A percentile compares a stretch with the other conserved stretches of the same genome.
These are phyloP conservation scores for Lates calcarifer DNA, from an alignment of 2,113 vertebrate genomes.

Conservation along the genomic window DNA sequence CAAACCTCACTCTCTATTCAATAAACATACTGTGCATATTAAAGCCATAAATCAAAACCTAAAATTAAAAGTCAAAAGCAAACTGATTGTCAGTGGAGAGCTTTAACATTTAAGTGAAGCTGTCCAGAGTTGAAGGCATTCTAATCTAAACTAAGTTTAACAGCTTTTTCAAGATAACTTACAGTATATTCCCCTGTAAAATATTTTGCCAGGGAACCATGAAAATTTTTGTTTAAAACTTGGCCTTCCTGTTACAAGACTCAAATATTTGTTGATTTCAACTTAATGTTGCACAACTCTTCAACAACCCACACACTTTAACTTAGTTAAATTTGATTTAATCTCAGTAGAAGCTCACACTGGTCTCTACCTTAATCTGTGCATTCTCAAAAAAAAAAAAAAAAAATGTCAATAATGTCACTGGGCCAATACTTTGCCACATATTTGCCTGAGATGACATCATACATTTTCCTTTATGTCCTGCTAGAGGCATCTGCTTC, in stretches of 20 bases:
- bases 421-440: not conserved
- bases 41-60: not conserved
- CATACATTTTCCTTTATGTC: not conserved
- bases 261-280: not conserved
- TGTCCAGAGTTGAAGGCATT: not conserved
- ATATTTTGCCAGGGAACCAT: no score
- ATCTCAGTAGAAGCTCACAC: not conserved
- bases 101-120: not conserved
- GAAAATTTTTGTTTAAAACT: no score
- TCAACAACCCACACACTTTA: no score
- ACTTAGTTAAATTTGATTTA: not conserved
- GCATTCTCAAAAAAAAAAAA: no score
- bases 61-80: not conserved
- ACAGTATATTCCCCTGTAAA: no score
- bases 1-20: not conserved
- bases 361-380: no score
- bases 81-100: not conserved
- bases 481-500: not conserved
- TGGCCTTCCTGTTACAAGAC: no score
- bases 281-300: not conserved
- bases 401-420: not conserved
- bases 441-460: not conserved
- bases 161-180: no score
- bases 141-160: not conserved
- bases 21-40: not conserved